phyloP scores from a whole-genome alignment of 2,888 invertebrate species.

The Eugnorisma glareosa region DNA sequence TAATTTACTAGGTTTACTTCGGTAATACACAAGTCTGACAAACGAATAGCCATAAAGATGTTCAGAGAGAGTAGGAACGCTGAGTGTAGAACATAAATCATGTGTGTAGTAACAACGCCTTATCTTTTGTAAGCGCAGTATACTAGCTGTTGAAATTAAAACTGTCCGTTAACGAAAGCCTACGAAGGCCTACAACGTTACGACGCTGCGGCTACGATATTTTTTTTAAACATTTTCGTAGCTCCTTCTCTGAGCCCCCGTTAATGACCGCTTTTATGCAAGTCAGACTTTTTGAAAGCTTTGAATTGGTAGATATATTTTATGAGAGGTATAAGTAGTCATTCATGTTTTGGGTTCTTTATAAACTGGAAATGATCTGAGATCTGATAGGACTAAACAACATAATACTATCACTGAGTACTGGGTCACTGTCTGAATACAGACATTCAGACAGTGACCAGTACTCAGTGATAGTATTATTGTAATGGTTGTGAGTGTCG shows the following conservation, averaged over 20 bases:
- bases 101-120: conserved; percentile 26
- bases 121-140: conserved; percentile 45
- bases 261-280: conserved; percentile 28
- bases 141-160: conserved; percentile 24
- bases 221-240: conserved; percentile 26
- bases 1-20: conserved; percentile 57
- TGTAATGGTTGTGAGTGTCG: conserved; percentile 1
- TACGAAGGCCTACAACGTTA: conserved; percentile 27
- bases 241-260: background rate
- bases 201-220: conserved; percentile 43
- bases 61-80: conserved; percentile 38
- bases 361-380: conserved; percentile 1
- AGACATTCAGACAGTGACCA: no score
- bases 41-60: conserved; percentile 55
- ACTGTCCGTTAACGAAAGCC: conserved; percentile 19
- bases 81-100: conserved; percentile 58
- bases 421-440: background rate
- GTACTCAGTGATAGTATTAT: no score
- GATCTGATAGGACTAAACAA: background rate
- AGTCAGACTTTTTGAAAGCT: conserved; percentile 42
- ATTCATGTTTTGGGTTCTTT: background rate
- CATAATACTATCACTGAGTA: background rate
- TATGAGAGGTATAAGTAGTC: background rate
- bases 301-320: conserved; percentile 1
- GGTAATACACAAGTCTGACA: conserved; percentile 55